phyloP scores from a whole-genome alignment of 2,113 vertebrate genomes.

The Columbina picui region DNA sequence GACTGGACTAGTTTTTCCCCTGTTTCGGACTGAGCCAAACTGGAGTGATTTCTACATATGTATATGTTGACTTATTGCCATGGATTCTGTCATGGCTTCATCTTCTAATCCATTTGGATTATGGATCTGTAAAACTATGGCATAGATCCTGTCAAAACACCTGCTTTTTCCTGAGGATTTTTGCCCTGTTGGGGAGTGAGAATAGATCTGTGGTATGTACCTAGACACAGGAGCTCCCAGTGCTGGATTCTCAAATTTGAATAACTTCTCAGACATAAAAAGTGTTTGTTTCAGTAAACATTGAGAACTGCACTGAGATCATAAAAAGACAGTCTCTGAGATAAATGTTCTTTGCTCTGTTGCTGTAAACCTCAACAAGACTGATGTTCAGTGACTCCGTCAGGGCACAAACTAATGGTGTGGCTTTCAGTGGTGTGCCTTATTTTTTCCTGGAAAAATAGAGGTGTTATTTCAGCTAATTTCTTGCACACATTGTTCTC shows the following conservation, averaged over 20 bases:
- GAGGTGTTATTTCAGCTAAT: background rate
- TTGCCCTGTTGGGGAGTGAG: background rate
- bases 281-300: background rate
- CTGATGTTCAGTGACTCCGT: background rate
- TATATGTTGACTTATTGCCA: background rate
- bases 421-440: background rate
- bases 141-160: background rate
- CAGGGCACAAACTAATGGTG: background rate
- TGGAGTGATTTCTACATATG: background rate
- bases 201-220: background rate
- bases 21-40: background rate
- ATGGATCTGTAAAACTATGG: background rate
- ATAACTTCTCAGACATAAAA: background rate
- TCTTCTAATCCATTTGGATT: background rate
- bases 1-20: background rate
- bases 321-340: background rate
- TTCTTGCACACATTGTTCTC: background rate
- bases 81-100: background rate
- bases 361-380: background rate
- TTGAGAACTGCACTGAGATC: background rate
- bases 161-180: background rate
- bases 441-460: background rate
- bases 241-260: background rate
- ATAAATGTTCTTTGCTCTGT: background rate
- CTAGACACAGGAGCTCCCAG: background rate